Base-by-base conservation (phyloP, 2,888 invertebrate species). In the Eristalinus aeneus region DNA sequence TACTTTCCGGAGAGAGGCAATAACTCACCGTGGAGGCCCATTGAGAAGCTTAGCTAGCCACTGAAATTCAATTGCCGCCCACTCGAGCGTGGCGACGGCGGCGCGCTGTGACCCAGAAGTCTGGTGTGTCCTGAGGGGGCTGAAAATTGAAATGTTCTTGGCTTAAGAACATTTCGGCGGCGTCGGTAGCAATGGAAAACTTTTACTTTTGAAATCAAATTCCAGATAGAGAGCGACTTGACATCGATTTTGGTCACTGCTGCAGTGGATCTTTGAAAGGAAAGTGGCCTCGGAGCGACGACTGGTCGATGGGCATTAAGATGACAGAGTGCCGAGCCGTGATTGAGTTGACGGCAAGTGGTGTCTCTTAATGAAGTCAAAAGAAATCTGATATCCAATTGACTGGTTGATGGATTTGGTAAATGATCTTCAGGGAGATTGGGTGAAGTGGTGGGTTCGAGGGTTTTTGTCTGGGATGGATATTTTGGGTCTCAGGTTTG, bases 311-410 rank as follows among this genome's bases (percentile, higher is more conserved):
- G 46, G 16, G 46, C 46, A 46, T 46, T 46, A 46, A 46, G 46
- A 46, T 46, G 46, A 46, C 46, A 46, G 16, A 46, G 16, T 16
- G 46, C 46, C 16, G 46, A 46, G 46, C 46, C 46, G 46, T 46
- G 46, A 46, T 46, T 46, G 16, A 46, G 46, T 46, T 16, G 46
- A 16, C 46, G 46, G 16, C 46, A 8, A 46, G 46, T 46, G 46
- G 46, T 16, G 16, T 46, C 46, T n/a, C 46, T 46, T 46, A 46
- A 46, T 46, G 46, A 46, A 46, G 46, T 46, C 16, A 16, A 46
- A 27, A 46, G 46, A 31, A 65, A 46, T 65, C 32, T 53, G 67
- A 67, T 67, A 53, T 54, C 22, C 12, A 32, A 67, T 54, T 67
- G 31, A 8, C 20, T 67, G 10, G 4, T n/a, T 53, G 31, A 54